A percentile compares a stretch with the other conserved stretches of the same genome.
phyloP scores from a whole-genome alignment of 2,797 vertebrate species.

The Sebastolobus altivelis region DNA sequence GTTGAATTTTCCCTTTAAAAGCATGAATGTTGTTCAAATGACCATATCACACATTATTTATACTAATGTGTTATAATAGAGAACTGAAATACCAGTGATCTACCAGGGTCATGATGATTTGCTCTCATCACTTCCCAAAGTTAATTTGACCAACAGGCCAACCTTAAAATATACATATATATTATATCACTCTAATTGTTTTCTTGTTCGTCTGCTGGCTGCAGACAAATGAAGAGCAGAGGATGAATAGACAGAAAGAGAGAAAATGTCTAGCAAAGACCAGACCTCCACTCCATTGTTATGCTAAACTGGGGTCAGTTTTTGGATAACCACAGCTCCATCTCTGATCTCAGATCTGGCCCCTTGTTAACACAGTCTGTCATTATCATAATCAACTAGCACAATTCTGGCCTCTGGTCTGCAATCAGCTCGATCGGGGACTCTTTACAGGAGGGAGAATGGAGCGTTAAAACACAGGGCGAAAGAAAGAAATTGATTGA shows the following conservation, averaged over 20 bases:
- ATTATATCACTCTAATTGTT: conserved; percentile 1
- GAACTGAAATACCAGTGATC: not conserved
- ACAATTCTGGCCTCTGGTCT: conserved; percentile 50
- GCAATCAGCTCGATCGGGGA: conserved; percentile 63
- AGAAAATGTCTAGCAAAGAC: not conserved
- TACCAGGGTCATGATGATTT: not conserved
- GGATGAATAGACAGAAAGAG: not conserved
- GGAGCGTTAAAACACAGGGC: conserved; percentile 3
- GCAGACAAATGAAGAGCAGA: conserved; percentile 15
- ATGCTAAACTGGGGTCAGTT: conserved; percentile 47
- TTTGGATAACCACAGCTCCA: conserved; percentile 35
- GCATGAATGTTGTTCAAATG: not conserved
- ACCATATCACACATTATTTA: not conserved
- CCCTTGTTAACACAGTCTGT: conserved; percentile 56
- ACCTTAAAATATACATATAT: conserved; percentile 1
- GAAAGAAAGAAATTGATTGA: conserved; percentile 3
- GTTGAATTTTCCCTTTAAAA: not conserved
- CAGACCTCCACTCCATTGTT: conserved; percentile 39
- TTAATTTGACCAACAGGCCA: not conserved
- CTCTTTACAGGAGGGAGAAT: conserved; percentile 32
- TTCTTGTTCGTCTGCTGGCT: conserved; percentile 7
- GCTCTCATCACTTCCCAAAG: not conserved
- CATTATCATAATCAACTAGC: conserved; percentile 64
- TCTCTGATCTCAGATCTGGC: conserved; percentile 42
- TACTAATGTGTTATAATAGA: not conserved